phyloP scores from a whole-genome alignment of 2,888 invertebrate species.

The Eupithecia subfuscata region DNA sequence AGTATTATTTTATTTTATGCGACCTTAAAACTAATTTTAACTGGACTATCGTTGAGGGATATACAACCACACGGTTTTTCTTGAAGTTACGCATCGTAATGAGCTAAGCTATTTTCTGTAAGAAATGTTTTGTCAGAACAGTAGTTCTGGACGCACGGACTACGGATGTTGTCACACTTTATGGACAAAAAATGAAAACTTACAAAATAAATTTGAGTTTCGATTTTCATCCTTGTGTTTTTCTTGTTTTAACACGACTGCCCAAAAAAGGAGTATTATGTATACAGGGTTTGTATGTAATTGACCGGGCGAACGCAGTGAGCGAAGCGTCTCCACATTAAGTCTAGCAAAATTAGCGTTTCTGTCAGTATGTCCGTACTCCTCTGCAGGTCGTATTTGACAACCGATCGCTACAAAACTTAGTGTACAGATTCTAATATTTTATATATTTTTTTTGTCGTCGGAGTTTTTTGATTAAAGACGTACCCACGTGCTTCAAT shows the following conservation, averaged over 20 bases:
- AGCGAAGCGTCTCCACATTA: no score
- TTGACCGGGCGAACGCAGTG: no score
- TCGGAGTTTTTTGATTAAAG: no score
- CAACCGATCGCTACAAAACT: no score
- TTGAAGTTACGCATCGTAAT: slow-evolving; percentile 43
- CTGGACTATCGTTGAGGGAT: slow-evolving; percentile 12
- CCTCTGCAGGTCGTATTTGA: no score
- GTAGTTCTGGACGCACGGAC: slow-evolving; percentile 64
- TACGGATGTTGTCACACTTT: slow-evolving; percentile 39
- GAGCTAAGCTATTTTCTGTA: slow-evolving; percentile 48
- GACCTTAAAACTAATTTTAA: no score
- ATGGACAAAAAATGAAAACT: slow-evolving; percentile 82
- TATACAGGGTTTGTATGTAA: not conserved
- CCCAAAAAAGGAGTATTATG: not conserved
- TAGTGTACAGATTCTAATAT: no score
- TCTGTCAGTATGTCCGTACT: no score
- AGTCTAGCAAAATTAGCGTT: no score
- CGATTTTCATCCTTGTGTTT: slow-evolving; percentile 47
- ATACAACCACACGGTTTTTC: slow-evolving; percentile 37
- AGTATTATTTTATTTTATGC: no score
- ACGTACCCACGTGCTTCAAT: no score
- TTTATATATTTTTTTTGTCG: no score
- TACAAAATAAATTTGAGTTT: slow-evolving; percentile 56
- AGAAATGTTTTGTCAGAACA: slow-evolving; percentile 12
- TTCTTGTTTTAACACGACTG: not conserved